Base-by-base conservation (phyloP, 2,888 invertebrate species). In the Idaea straminata region DNA sequence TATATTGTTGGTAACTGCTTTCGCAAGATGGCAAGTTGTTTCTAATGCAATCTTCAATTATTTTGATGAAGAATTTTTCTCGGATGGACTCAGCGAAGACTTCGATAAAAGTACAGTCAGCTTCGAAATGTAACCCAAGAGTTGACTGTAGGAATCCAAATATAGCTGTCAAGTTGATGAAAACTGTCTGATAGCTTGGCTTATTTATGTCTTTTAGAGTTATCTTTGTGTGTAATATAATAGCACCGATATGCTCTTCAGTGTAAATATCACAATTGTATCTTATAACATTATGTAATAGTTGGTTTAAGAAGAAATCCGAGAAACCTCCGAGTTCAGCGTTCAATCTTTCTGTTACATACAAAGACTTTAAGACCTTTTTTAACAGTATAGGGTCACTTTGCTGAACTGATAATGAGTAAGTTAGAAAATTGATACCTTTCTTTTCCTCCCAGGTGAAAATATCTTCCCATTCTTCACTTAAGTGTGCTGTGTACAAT, bases 71-170 rank as follows among this genome's bases (percentile, higher is more conserved):
- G 73, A 93, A 93, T 64, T 87, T 89, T 0, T 87, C 80, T 36
- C 83, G 76, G 2, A 89, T 85, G 0, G 84, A 86, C 58, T 91
- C 87, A 0, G 90, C 86, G 68, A 93, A 89, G 0, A 91, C 82
- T 75, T 87, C 85, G 57, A 92, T 87, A 58, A 93, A 92, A 35
- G 86, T 85, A 65, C 83, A 80, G 16, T 87, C 86, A 64, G 81
- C 79, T 63, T 91, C 87, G 77, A 93, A 87, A 59, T 87, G 86
- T 0, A 85, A 83, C 0, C 91, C 92, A 3, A 93, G 75, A 0
- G 91, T 91, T 13, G 89, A 87, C 61, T 92, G 87, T 0, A 93
- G 75, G 66, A 92, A 93, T 70, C 92, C 93, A 82, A 93, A 93
- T 61, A 92, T 83, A 3, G 89, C 89, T 3, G 86, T 91, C 61